Conservation (phyloP, 2,113 vertebrate genomes). For the Pavo muticus region DNA sequence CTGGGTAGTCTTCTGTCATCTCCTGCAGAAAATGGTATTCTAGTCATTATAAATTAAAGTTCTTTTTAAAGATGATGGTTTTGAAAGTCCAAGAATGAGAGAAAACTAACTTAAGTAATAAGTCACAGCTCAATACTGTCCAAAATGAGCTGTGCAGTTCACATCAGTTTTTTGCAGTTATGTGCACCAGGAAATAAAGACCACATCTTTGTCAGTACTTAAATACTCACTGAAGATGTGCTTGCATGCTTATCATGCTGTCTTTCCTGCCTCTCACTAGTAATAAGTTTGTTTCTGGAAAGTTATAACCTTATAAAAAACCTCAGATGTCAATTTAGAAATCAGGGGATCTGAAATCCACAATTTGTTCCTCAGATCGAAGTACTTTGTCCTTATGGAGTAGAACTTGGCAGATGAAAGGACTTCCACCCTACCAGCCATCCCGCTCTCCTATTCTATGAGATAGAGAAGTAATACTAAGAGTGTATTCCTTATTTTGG, state of each 20-base stretch:
- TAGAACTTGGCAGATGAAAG: neutral
- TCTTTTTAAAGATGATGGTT: neutral
- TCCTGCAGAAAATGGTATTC: constrained; percentile 75
- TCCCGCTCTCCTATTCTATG: neutral
- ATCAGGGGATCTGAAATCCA: neutral
- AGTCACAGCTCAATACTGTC: neutral
- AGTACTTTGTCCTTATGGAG: neutral
- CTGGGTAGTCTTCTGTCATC: constrained; percentile 81
- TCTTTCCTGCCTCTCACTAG: neutral
- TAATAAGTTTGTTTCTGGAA: neutral
- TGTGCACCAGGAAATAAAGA: neutral
- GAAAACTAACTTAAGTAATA: neutral
- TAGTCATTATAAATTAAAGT: constrained; percentile 46
- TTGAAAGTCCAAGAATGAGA: neutral
- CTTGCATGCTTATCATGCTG: neutral
- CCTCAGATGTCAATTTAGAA: neutral
- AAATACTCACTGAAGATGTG: neutral
- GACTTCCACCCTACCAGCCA: neutral
- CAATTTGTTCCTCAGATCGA: neutral
- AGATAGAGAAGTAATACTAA: neutral
- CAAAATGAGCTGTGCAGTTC: neutral
- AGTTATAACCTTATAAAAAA: neutral
- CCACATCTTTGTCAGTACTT: neutral
- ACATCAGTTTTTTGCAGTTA: neutral
- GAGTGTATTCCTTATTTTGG: neutral